These are phyloP conservation scores for Sisor rabdophorus DNA, from an alignment of 2,113 vertebrate species.

Conservation along the genomic window DNA sequence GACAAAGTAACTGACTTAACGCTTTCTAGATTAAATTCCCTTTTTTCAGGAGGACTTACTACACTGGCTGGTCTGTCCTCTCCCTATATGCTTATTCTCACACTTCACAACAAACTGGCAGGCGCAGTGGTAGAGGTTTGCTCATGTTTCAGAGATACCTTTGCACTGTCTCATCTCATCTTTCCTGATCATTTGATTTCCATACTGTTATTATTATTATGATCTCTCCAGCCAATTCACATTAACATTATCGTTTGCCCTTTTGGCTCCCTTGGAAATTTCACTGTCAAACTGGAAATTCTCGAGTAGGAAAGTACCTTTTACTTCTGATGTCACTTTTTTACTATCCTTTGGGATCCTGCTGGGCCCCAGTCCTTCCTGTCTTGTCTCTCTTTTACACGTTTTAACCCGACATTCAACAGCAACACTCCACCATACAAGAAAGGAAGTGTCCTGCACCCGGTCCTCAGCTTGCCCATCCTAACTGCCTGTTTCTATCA, in stretches of 20 bases:
- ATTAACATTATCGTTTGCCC: not conserved
- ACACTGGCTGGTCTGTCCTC: not conserved
- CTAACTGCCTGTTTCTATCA: not conserved
- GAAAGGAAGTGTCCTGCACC: not conserved
- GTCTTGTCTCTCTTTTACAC: not conserved
- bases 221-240: not conserved
- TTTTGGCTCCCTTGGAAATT: not conserved
- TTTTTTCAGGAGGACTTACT: not conserved
- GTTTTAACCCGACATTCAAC: not conserved
- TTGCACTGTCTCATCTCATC: not conserved
- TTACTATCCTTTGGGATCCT: not conserved
- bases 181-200: not conserved
- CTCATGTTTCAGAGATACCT: not conserved
- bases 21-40: not conserved
- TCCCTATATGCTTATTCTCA: not conserved
- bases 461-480: not conserved
- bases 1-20: not conserved
- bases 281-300: not conserved
- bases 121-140: not conserved
- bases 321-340: conserved; percentile 3
- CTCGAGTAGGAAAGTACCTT: conserved; percentile 1
- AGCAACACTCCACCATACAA: not conserved
- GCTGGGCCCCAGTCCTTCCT: not conserved
- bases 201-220: not conserved
- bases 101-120: not conserved